Evolutionary conservation across 2,113 vertebrate species (phyloP).

Genomic region (Hystrix cristata): DNA sequence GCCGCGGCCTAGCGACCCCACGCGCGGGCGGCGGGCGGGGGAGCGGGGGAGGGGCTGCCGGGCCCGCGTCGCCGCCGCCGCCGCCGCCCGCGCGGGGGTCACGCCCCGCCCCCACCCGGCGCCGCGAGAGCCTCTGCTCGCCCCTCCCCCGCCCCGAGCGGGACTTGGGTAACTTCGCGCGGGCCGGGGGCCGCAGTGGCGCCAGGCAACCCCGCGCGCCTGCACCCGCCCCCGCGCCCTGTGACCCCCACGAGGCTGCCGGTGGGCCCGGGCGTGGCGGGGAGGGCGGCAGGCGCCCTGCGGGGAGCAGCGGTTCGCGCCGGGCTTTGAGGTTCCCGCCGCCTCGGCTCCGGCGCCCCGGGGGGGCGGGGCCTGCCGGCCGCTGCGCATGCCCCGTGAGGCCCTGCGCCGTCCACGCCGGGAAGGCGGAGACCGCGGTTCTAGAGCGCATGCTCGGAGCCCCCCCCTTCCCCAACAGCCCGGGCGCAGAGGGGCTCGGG

Average conservation of each 20-base stretch:
- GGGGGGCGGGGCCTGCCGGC: conserved; percentile 75
- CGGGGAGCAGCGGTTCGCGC: conserved; percentile 70
- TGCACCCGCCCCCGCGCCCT: accelerated
- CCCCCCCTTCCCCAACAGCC: neutral
- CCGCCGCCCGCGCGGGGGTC: conserved; percentile 67
- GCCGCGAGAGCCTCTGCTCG: conserved; percentile 50
- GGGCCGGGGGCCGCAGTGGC: neutral
- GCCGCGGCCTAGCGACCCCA: conserved; percentile 41
- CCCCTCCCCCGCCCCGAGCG: conserved; percentile 54
- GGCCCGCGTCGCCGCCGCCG: conserved; percentile 19
- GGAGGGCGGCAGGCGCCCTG: conserved; percentile 40
- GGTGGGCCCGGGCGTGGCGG: neutral
- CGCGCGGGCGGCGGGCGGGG: conserved; percentile 40
- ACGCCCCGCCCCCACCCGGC: conserved; percentile 82
- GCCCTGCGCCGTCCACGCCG: conserved; percentile 61
- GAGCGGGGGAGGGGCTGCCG: conserved; percentile 62
- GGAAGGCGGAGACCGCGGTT: conserved; percentile 64
- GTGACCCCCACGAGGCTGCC: too few species aligned
- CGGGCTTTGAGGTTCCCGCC: conserved; percentile 86
- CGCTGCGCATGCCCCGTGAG: conserved; percentile 71
- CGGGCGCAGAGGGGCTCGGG: neutral
- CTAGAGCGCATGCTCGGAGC: conserved; percentile 77
- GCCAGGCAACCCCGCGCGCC: neutral
- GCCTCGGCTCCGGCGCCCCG: conserved; percentile 79
- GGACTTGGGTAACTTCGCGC: conserved; percentile 61